Evolutionary conservation across 2,888 invertebrate species (phyloP), one percentile per base, ranked within the genome.

Genomic region (Archaeoteleia sp.): DNA sequence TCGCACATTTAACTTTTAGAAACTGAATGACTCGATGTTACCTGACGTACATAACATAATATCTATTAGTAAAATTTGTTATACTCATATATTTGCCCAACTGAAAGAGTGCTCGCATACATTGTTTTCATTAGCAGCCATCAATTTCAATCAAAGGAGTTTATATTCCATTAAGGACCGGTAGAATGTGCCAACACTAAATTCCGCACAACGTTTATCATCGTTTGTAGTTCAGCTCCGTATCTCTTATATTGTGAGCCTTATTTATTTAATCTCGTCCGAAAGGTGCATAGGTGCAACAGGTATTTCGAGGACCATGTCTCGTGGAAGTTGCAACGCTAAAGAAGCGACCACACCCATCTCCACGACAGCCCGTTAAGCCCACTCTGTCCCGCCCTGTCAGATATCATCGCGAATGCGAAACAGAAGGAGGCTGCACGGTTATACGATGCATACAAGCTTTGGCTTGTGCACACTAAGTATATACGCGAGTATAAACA

Each of bases 331-430:
- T 69, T 67, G 67, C 58, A 74, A 72, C 66, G 61, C 39, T 30
- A 40, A 69, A 74, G 76, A 67, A 65, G 72, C 70, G 75, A 78
- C 79, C 81, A 78, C 81, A 74, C 80, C 81, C 80, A 81, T 77
- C 74, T 66, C 70, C 73, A 70, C 74, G 76, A 80, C 79, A 78
- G 75, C 70, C 77, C 76, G 80, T 82, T 81, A 81, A 80, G 76
- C 75, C 75, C 75, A 75, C 77, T 81, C 74, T 57, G 74, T 71
- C 72, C 76, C 75, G 74, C 72, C 75, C 70, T 63, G 63, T 71
- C 75, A 79, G 82, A 82, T 82, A 82, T 79, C 79, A 82, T 82
- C 82, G 73, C 74, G 73, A 78, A 82, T 82, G 79, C 78, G 79
- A 82, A 82, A 81, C 79, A 82, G 82, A 80, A 79, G 79, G 77